These are phyloP conservation scores for Halocynthia aurantium DNA, from an alignment of 23 tunicate species.

Conservation along the genomic window DNA sequence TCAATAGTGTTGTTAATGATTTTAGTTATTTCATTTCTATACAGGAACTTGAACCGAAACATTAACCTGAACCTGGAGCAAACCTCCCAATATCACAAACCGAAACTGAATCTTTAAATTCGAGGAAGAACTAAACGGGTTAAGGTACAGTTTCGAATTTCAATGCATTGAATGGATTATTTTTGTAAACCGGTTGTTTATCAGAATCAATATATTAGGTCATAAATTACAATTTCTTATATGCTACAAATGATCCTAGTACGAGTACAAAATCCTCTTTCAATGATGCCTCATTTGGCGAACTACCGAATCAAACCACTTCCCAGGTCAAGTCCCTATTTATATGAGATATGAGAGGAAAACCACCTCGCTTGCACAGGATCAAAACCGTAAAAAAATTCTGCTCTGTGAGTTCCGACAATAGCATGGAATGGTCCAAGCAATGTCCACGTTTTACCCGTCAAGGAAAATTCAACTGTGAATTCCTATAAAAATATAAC, in stretches of 20 bases:
- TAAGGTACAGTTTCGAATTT: too few relatives aligned
- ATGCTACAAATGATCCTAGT: too few relatives aligned
- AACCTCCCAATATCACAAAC: not conserved
- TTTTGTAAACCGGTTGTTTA: too few relatives aligned
- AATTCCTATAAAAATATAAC: constrained; percentile 34
- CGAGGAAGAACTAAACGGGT: not conserved
- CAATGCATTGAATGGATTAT: too few relatives aligned
- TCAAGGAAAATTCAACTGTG: constrained; percentile 29
- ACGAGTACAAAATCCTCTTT: too few relatives aligned
- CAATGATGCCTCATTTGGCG: too few relatives aligned
- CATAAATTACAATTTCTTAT: too few relatives aligned
- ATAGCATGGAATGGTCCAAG: constrained; percentile 55
- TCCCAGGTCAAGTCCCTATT: too few relatives aligned
- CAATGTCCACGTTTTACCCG: constrained; percentile 31
- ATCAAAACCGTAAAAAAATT: constrained; percentile 58
- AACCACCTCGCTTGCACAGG: constrained; percentile 51
- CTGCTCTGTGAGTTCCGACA: constrained; percentile 27
- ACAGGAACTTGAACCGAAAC: too few relatives aligned
- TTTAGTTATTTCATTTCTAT: too few relatives aligned
- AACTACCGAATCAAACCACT: too few relatives aligned
- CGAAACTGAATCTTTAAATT: not conserved
- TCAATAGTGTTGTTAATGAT: not conserved
- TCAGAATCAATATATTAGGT: too few relatives aligned
- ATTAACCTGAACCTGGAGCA: not conserved
- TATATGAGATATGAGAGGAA: not conserved